Conservation (phyloP, 35 echinoderm and acorn worm species). For the Lytechinus pictus region DNA sequence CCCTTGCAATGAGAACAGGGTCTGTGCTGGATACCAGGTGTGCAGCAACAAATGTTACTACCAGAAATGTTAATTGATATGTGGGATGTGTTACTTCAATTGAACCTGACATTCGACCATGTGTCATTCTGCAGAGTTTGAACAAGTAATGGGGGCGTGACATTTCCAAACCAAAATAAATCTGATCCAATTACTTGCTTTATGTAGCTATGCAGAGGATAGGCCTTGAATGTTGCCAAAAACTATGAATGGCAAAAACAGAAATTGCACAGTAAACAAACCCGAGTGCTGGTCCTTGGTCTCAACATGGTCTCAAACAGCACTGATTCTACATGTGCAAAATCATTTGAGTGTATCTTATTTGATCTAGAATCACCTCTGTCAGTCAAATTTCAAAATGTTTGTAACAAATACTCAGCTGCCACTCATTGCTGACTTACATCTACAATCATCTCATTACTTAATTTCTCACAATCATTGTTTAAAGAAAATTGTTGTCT, state of each 20-base stretch:
- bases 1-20: no score
- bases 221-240: conserved; percentile 17
- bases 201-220: not conserved
- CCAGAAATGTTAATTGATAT: conserved; percentile 3
- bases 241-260: not conserved
- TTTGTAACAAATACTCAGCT: not conserved
- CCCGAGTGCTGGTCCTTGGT: no score
- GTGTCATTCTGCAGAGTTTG: not conserved
- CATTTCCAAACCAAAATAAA: conserved; percentile 6
- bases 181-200: conserved; percentile 4
- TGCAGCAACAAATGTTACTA: not conserved
- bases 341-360: no score
- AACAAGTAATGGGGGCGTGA: conserved; percentile 1
- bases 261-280: not conserved
- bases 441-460: no score
- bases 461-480: no score
- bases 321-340: no score
- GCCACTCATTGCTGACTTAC: no score
- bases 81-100: not conserved
- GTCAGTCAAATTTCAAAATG: not conserved
- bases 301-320: not conserved
- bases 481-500: no score
- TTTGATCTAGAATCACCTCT: no score
- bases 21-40: not conserved
- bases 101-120: not conserved